Evolutionary conservation across 1,140 invertebrate genomes (phyloP), one percentile per base, ranked within the genome.

Genomic region (Teleopsis dalmanni): DNA sequence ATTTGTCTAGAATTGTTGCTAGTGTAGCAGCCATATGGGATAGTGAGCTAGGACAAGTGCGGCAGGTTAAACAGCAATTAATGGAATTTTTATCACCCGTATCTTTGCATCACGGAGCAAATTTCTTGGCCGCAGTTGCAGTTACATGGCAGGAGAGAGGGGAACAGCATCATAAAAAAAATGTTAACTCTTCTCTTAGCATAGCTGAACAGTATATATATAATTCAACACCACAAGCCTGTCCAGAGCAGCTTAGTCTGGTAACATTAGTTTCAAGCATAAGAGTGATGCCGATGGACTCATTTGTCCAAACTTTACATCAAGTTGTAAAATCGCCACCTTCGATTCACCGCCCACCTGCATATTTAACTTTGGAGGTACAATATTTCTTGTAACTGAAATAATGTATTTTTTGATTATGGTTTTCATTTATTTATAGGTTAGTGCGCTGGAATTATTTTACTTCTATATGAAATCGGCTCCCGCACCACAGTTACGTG

Each of bases 61-160:
- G 75, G 5, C 62, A 63, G 11, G 69, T 76, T 88, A 82, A 84
- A 47, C 82, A 87, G 56, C 84, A 90, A 53, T 76, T 95, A 22
- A 66, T 95, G 43, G 87, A 91, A 62, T 84, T 94, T 47, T 66
- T 95, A 0, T 91, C 87, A 60, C 91, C 92, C 2, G 84, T 95
- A 37, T 88, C 89, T 13, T 78, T 89, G 33, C 84, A 90, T 63
- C 88, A 95, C 70, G 84, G 87, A 25, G 76, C 80, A 11, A 85
- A 85, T 62, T 88, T 95, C 51, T 72, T 95, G 41, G 83, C 84
- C 16, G 86, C 91, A 11, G 78, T 95, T 51, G 87, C 88, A n/a
- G 82, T 91, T 33, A 88, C 88, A 27, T 94, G 91, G 91, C 83
- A 88, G 63, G 89, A 92, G 58, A 75, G 83, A 41, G 75, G 80